Base-by-base conservation (phyloP, 2,888 invertebrate genomes). In the Caenorhabditis sinica region DNA sequence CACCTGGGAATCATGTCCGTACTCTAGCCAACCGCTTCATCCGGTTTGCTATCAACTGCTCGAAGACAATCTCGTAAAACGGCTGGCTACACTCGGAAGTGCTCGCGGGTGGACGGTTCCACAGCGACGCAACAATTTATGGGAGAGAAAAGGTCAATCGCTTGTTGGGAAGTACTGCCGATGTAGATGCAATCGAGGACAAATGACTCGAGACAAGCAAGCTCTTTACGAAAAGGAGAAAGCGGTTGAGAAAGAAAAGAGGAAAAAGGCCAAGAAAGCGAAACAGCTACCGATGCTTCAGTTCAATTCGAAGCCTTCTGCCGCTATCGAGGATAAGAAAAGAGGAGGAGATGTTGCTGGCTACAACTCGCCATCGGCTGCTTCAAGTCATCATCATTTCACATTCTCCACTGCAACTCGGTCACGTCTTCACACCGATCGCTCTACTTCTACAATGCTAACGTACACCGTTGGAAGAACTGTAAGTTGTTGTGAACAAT, bases 71-170 rank as follows among this genome's bases (percentile, higher is more conserved):
- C 74, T 90, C 11, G 82, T 90, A 4, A 87, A 87, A 69, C 72
- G 83, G 15, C 63, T 90, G 11, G 79, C 61, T 2, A 68, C 74
- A 28, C 60, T 73, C 84, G 90, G 90, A 13, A 89, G 89, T 56
- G 90, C 90, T 60, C 83, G 90, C 5, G 90, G 90, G 11, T 90
- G 90, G 90, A 90, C 90, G 9, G 89, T 88, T 9, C 69, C 85
- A 3, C 90, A 90, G 66, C 86, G 89, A 15, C 75, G 83, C 45
- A 81, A 85, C 33, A 90, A 90, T 69, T 61, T 90, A 20, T 90
- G 90, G 90, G 90, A 89, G 45, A 87, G 87, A 56, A 90, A 90
- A 25, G 90, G 90, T 0, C 87, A 88, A 58, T 77, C 89, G 5
- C 73, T 90, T 0, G 80, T 90, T 13, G 75, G 82, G 1, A 63